Evolutionary conservation across 1,140 invertebrate genomes (phyloP), one percentile per base, ranked within the genome.

Genomic region (Sitophilus oryzae): DNA sequence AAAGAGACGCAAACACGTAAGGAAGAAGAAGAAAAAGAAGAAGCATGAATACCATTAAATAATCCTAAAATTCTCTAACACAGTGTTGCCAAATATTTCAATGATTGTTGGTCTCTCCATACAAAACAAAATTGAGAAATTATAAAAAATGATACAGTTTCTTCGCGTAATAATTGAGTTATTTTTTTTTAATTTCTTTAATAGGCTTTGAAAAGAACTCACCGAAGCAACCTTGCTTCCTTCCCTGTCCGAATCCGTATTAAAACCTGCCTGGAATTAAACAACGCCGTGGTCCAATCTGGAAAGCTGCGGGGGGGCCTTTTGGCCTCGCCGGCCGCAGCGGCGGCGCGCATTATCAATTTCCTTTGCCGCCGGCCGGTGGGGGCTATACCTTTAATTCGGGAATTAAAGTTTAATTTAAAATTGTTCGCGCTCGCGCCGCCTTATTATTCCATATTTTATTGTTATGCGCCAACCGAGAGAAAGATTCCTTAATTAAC

Each of bases 331-430:
- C 14, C 5, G n/a, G 6, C 40, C 40, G 49, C 36, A 51, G 37
- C 25, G 25, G 5, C 25, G 11, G 25, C 25, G 25, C 11, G 11
- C 11, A 30, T 30, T 51, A 51, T 51, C 49, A 51, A 51, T 51
- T 51, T 51, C 49, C 49, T 51, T 42, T 22, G 40, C 20, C 49
- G 18, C 49, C 49, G 21, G 49, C 37, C 38, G n/a, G n/a, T n/a
- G n/a, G n/a, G n/a, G n/a, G n/a, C n/a, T n/a, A n/a, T 42, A 51
- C 49, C 49, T 42, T 51, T 51, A 51, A 51, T 51, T 51, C 40
- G 49, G 38, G 40, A 51, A 51, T 51, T 51, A 51, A 51, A 51
- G 22, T 51, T 51, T 51, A 51, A 51, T 51, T 51, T 42, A 51
- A 51, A 51, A 20, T 42, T 42, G 9, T 20, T 38, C 18, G 20